Conservation (phyloP, 2,797 vertebrate species). For the Heteromormyrus szaboi region DNA sequence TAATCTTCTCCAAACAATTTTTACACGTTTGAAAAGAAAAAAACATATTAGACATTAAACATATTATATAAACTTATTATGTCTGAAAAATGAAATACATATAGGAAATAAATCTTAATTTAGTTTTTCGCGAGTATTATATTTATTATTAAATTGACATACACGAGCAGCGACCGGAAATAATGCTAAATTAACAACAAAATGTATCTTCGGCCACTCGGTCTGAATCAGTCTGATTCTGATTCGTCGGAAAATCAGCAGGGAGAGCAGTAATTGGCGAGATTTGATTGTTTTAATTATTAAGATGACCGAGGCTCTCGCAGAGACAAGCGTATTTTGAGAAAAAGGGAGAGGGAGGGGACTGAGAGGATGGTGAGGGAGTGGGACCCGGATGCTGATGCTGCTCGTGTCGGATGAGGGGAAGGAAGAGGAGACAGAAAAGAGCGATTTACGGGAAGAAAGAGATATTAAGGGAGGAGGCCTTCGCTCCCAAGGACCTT, state of each 20-base stretch:
- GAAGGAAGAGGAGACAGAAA: conserved; percentile 60
- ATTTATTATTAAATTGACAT: not conserved
- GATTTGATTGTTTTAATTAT: not conserved
- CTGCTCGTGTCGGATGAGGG: conserved; percentile 46
- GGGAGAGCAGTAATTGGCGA: not conserved
- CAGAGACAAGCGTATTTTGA: conserved; percentile 2
- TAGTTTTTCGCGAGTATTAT: not conserved
- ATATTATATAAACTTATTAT: not conserved
- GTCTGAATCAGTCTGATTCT: not conserved
- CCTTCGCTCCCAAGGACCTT: not conserved
- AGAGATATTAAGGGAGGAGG: conserved; percentile 40
- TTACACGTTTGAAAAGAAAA: not conserved
- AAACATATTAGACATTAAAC: not conserved
- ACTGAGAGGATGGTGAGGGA: conserved; percentile 39
- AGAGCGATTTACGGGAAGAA: conserved; percentile 61
- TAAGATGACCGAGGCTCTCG: not conserved
- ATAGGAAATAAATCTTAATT: not conserved
- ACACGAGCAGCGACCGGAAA: not conserved
- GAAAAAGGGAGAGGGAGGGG: conserved; percentile 51
- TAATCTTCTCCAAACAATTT: not conserved
- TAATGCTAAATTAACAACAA: not conserved
- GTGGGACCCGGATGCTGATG: conserved; percentile 70
- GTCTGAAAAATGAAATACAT: not conserved
- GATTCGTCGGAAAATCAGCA: not conserved
- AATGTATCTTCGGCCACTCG: not conserved